Conservation (phyloP, 2,113 vertebrate species). For the Neogobius melanostomus region DNA sequence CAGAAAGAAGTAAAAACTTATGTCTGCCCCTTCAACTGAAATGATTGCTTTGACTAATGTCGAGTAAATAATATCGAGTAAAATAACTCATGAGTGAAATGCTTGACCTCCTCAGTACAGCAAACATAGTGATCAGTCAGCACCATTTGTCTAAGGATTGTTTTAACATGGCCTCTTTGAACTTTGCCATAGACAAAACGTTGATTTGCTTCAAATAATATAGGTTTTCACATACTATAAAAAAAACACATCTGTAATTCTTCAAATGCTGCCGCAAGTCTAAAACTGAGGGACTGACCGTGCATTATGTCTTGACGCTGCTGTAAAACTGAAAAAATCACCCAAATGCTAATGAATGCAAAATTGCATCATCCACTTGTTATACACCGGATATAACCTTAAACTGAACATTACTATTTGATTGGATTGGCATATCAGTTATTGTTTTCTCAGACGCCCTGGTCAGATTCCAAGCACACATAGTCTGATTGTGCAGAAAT, state of each 20-base stretch:
- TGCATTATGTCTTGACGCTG: conserved; percentile 21
- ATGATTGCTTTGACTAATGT: no score
- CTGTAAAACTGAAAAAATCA: conserved; percentile 2
- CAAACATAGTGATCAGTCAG: background rate
- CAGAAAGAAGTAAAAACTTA: no score
- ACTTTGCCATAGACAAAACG: background rate
- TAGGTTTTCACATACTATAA: background rate
- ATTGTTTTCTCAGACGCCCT: conserved; percentile 15
- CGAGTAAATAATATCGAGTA: background rate
- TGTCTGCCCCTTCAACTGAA: no score
- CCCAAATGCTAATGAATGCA: background rate
- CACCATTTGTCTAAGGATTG: background rate
- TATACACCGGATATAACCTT: conserved; percentile 26
- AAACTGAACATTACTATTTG: conserved; percentile 25
- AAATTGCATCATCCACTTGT: background rate
- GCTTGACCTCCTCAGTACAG: background rate
- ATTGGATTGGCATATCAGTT: conserved; percentile 44
- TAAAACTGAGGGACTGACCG: conserved; percentile 11
- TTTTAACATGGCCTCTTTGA: background rate
- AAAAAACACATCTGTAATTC: conserved; percentile 1
- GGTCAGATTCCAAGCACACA: conserved; percentile 25
- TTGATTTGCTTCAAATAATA: background rate
- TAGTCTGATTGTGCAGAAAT: conserved; percentile 21
- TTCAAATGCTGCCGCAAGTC: background rate
- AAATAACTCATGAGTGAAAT: background rate